Base-by-base conservation (phyloP, 2,797 vertebrate genomes). In the Meda fulgida region DNA sequence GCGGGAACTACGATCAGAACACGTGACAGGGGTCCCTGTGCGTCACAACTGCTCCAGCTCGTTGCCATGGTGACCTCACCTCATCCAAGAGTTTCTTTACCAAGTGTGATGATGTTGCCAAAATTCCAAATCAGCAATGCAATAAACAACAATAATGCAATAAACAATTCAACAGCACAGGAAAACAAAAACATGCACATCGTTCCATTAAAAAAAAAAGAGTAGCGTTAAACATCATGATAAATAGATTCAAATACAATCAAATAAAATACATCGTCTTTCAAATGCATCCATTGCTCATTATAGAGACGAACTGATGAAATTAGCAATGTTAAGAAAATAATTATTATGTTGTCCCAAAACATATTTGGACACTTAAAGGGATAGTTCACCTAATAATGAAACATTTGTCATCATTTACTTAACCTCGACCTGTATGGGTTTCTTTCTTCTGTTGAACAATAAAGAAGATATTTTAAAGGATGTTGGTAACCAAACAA, bases 21-120 rank as follows among this genome's bases (percentile, higher is more conserved):
- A 55, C 8, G 53, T 46, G 43, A 46, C 43, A 4, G 53, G 10
- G 19, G 9, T 23, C 18, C 8, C 38, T 23, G n/a, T 46, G 11
- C 0, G n/a, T 72, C 58, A 29, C 31, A 40, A 31, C 18, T 7
- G 51, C n/a, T 19, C 53, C 23, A 13, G 71, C 66, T 38, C 18
- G 29, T 86, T 88, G 46, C 78, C 81, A 81, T 70, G 67, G 48
- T 63, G 60, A 81, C 87, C 29, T 72, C 26, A 14, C 55, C 48
- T 71, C 23, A n/a, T 9, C 36, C 51, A 73, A 40, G 40, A 34
- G 76, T 43, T n/a, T 55, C 34, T 88, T 65, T 73, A 23, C 55
- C 69, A 73, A 73, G 58, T 43, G 38, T 65, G 31, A 78, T 58
- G 19, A 75, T 78, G 80, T 40, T 67, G n/a, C n/a, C 58, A 60